Conservation (phyloP, 2,888 invertebrate genomes). For the Volucella inanis region DNA sequence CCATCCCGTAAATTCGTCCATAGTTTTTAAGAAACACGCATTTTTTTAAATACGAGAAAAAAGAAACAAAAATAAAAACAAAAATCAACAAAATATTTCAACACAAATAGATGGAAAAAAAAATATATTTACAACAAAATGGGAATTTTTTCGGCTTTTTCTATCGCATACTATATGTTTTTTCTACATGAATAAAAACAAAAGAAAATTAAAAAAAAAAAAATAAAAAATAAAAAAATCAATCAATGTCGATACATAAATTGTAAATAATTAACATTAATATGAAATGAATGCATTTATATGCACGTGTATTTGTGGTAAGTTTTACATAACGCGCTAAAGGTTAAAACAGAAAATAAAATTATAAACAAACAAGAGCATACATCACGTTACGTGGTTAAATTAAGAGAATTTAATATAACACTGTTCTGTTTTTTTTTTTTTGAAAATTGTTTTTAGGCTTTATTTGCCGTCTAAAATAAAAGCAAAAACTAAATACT, state of each 20-base stretch:
- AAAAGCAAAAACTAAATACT: conserved; percentile 57
- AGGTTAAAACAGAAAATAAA: conserved; percentile 33
- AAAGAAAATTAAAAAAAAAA: not conserved
- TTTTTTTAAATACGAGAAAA: conserved; percentile 48
- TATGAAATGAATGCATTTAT: conserved; percentile 53
- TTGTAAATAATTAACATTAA: conserved; percentile 65
- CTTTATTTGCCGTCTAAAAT: conserved; percentile 49
- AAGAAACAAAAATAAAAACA: conserved; percentile 66
- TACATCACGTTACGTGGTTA: conserved; percentile 32
- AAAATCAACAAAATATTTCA: conserved; percentile 65
- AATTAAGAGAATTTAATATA: not conserved
- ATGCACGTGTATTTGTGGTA: conserved; percentile 75
- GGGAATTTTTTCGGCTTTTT: conserved; percentile 75
- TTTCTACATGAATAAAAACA: conserved; percentile 73
- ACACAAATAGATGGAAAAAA: conserved; percentile 36
- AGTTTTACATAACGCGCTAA: conserved; percentile 76
- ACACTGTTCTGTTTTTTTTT: not conserved
- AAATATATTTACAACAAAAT: conserved; percentile 74
- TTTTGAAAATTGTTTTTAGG: conserved; percentile 14
- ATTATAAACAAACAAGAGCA: conserved; percentile 24
- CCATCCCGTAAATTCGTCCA: conserved; percentile 84
- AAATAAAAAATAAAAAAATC: conserved; percentile 34
- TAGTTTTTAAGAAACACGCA: conserved; percentile 81
- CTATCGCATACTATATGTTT: conserved; percentile 72
- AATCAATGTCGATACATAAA: conserved; percentile 67